Conservation (phyloP, 1,140 invertebrate genomes). For the Tribolium madens region DNA sequence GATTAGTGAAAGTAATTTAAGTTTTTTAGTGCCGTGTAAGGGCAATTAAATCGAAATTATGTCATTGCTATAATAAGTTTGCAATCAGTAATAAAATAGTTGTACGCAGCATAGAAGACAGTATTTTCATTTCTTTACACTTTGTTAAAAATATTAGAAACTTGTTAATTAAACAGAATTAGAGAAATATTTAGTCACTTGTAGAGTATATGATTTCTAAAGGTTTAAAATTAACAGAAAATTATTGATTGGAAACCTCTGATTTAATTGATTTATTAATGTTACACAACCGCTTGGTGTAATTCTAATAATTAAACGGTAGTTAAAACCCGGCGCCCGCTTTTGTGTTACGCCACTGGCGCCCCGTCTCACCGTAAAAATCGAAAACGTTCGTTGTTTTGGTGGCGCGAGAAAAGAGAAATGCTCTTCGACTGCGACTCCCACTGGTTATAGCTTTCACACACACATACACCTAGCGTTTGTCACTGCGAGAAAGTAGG, state of each 20-base stretch:
- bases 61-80: background rate
- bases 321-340: background rate
- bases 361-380: background rate
- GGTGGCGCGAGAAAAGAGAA: conserved; percentile 54
- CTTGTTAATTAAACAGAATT: background rate
- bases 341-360: background rate
- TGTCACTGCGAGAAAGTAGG: conserved; percentile 62
- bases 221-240: too few relatives aligned
- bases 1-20: background rate
- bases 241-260: too few relatives aligned
- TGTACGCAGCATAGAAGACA: background rate
- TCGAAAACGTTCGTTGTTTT: conserved; percentile 38
- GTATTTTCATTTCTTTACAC: background rate
- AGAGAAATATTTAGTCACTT: background rate
- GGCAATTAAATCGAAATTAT: background rate
- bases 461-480: conserved; percentile 48
- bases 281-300: background rate
- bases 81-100: background rate
- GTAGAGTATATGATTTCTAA: too few relatives aligned
- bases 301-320: background rate
- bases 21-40: background rate
- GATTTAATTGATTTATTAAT: background rate
- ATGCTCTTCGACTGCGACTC: conserved; percentile 50
- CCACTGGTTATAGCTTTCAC: conserved; percentile 57
- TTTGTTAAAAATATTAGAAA: background rate